Base-by-base conservation (phyloP, 2,113 vertebrate species). In the Psophia crepitans region DNA sequence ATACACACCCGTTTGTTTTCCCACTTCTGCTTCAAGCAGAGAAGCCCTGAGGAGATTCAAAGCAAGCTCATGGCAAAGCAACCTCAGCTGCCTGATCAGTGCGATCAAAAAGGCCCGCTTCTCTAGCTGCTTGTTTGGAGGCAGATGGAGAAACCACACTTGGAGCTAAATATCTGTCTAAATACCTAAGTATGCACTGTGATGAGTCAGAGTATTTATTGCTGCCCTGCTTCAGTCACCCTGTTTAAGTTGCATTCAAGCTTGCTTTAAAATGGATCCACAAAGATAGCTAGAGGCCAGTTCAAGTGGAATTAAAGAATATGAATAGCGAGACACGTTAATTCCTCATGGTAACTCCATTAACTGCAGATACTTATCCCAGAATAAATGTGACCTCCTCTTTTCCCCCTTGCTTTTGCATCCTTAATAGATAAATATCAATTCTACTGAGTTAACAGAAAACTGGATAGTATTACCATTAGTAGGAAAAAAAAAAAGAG, bases 151-250 rank as follows among this genome's bases (percentile, higher is more conserved):
- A 84, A 88, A 79, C 2, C 70, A 32, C 46, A 49, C 24, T 73
- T 83, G 28, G 46, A 93, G 48, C 89, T 91, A 82, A 78, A 43
- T 75, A 71, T 54, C 46, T 75, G 23, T 54, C 51, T 78, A 60
- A 86, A 80, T 74, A 90, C 68, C 76, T 93, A 73, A 89, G 76
- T 37, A 84, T 1, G 2, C n/a, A 83, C 51, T 43, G 41, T 22
- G 64, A 65, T 76, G 61, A 95, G 53, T 91, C 87, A 87, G n/a
- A 91, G 35, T 46, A 94, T 87, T 84, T 93, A 79, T 14, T 87
- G 57, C 57, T 96, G 87, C 61, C 65, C 75, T 84, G 65, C 44
- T 91, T 39, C 71, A 48, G 64, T 61, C 89, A 84, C 43, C 32
- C 39, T 39, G 35, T 39, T 89, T 81, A 77, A 92, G 60, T 13